Evolutionary conservation across 2,888 invertebrate species (phyloP).

Genomic region (Sericinus montela): DNA sequence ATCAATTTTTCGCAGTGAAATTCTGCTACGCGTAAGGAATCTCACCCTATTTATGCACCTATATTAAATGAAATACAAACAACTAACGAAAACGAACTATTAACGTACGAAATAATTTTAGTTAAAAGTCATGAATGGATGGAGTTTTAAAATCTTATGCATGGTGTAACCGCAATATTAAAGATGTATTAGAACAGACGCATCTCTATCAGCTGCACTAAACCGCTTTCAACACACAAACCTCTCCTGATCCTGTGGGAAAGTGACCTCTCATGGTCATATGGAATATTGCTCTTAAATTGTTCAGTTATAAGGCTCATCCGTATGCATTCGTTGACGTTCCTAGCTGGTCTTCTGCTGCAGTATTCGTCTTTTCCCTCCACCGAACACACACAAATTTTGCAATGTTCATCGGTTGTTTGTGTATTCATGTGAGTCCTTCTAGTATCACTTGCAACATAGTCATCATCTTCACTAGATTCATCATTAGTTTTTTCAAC

Average conservation of each 20-base stretch:
- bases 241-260: slow-evolving; percentile 52
- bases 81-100: too few relatives aligned
- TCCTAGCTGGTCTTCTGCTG: slow-evolving; percentile 48
- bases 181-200: neutral
- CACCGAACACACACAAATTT: slow-evolving; percentile 54
- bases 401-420: slow-evolving; percentile 41
- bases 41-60: too few relatives aligned
- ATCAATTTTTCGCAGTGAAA: too few relatives aligned
- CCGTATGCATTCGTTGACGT: slow-evolving; percentile 57
- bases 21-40: too few relatives aligned
- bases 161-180: too few relatives aligned
- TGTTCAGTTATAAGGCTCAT: slow-evolving; percentile 32
- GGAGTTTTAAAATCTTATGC: too few relatives aligned
- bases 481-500: neutral
- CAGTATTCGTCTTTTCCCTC: slow-evolving; percentile 56
- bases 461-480: slow-evolving; percentile 13
- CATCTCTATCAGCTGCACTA: slow-evolving; percentile 34
- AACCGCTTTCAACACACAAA: slow-evolving; percentile 29
- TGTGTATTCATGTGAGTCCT: slow-evolving; percentile 43
- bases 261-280: slow-evolving; percentile 40
- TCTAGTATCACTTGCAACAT: slow-evolving; percentile 17
- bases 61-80: too few relatives aligned
- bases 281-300: slow-evolving; percentile 36
- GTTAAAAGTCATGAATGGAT: too few relatives aligned
- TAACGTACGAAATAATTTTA: too few relatives aligned